These are phyloP conservation scores for Pyrochroa serraticornis DNA, from an alignment of 2,888 invertebrate genomes.

Conservation along the genomic window DNA sequence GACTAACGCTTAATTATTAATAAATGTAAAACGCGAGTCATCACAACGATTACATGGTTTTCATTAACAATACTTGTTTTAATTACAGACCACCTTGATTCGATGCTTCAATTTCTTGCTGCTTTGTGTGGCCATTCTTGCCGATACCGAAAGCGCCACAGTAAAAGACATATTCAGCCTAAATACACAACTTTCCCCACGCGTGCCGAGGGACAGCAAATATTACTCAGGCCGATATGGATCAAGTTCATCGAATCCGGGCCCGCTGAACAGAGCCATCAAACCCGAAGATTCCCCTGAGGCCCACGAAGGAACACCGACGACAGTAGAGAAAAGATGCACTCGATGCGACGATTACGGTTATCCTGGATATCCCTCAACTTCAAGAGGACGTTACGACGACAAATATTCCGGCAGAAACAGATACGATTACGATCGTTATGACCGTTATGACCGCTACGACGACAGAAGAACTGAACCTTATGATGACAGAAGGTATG, in stretches of 20 bases:
- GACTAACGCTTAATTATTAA: not conserved
- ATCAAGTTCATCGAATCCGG: conserved; percentile 8
- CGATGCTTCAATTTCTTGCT: conserved; percentile 2
- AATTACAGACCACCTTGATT: conserved; percentile 12
- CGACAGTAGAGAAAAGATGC: conserved; percentile 31
- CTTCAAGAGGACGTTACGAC: conserved; percentile 20
- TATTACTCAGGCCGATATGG: conserved; percentile 29
- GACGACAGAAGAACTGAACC: conserved; percentile 4
- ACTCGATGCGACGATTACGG: conserved; percentile 23
- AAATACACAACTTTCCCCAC: conserved; percentile 12
- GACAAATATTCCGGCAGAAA: conserved; percentile 10
- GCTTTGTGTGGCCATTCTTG: not conserved
- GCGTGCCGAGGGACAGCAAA: conserved; percentile 29
- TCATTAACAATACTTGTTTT: not conserved
- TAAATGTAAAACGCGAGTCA: no score
- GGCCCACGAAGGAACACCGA: conserved; percentile 22
- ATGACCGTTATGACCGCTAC: conserved; percentile 51
- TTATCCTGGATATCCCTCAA: conserved; percentile 20
- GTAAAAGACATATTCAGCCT: conserved; percentile 30
- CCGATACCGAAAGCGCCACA: conserved; percentile 6
- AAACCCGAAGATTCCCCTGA: conserved; percentile 34
- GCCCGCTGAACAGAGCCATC: conserved; percentile 15
- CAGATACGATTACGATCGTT: conserved; percentile 17
- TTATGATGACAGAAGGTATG: conserved; percentile 11
- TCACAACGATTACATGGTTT: not conserved